phyloP scores from a whole-genome alignment of 2,113 vertebrate genomes.

The Miniopterus natalensis region DNA sequence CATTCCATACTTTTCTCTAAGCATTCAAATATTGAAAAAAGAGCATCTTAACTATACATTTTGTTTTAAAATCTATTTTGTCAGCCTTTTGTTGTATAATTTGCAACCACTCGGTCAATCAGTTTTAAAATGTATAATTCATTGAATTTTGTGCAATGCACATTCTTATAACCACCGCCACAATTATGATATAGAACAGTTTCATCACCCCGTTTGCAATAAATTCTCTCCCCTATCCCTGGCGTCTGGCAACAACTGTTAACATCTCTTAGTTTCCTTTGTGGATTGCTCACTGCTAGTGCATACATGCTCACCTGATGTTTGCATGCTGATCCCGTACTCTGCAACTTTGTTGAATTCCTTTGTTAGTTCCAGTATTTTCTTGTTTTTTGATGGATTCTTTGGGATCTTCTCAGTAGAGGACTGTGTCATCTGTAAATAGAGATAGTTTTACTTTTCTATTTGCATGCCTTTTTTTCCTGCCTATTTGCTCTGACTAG shows the following conservation, averaged over 20 bases:
- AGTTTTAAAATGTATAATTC: neutral
- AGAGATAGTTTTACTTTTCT: neutral
- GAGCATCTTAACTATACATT: neutral
- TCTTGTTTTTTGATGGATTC: neutral
- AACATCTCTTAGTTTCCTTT: neutral
- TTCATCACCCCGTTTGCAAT: neutral
- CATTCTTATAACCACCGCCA: neutral
- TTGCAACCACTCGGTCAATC: neutral
- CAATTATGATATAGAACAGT: neutral
- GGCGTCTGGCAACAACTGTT: neutral
- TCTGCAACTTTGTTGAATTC: neutral
- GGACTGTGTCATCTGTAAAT: neutral
- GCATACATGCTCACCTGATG: neutral
- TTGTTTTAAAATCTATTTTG: slow-evolving; percentile 27
- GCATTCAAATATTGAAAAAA: neutral
- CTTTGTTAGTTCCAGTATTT: neutral
- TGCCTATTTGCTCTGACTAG: neutral
- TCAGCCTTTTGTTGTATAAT: neutral
- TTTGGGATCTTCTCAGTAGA: neutral
- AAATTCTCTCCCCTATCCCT: neutral
- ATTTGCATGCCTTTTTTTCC: neutral
- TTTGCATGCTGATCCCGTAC: neutral
- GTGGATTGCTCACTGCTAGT: neutral
- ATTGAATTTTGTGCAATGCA: neutral
- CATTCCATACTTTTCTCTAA: neutral